Conservation (phyloP, 2,888 invertebrate genomes). For the Zootermopsis nevadensis region DNA sequence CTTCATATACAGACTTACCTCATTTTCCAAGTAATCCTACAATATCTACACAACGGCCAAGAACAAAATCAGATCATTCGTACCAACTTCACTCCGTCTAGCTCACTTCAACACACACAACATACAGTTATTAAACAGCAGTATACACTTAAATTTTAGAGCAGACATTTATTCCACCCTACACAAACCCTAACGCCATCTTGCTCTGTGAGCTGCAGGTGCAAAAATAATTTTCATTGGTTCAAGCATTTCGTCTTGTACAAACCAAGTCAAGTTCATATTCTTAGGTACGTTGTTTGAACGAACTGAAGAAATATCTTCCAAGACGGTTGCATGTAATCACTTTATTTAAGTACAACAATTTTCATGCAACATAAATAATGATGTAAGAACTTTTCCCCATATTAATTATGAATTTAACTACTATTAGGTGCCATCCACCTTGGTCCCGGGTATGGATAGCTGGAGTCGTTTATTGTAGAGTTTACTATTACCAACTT, state of each 20-base stretch:
- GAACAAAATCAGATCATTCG: constrained; percentile 38
- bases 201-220: constrained; percentile 48
- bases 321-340: too few relatives aligned
- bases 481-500: too few relatives aligned
- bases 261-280: constrained; percentile 29
- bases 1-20: constrained; percentile 16
- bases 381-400: too few relatives aligned
- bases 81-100: constrained; percentile 6
- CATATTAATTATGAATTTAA: too few relatives aligned
- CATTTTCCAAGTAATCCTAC: constrained; percentile 37
- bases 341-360: too few relatives aligned
- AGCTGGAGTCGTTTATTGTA: too few relatives aligned
- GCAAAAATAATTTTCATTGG: constrained; percentile 45
- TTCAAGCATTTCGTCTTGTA: neutral
- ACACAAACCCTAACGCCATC: constrained; percentile 51
- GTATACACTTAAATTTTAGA: constrained; percentile 41
- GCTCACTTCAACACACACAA: constrained; percentile 18
- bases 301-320: too few relatives aligned
- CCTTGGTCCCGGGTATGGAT: too few relatives aligned
- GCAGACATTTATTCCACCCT: constrained; percentile 51
- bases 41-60: constrained; percentile 17
- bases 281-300: neutral
- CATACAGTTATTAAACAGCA: constrained; percentile 13
- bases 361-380: too few relatives aligned
- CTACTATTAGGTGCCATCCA: too few relatives aligned